These are phyloP conservation scores for Triplophysa siluroides DNA, from an alignment of 2,113 vertebrate genomes.

Conservation along the genomic window DNA sequence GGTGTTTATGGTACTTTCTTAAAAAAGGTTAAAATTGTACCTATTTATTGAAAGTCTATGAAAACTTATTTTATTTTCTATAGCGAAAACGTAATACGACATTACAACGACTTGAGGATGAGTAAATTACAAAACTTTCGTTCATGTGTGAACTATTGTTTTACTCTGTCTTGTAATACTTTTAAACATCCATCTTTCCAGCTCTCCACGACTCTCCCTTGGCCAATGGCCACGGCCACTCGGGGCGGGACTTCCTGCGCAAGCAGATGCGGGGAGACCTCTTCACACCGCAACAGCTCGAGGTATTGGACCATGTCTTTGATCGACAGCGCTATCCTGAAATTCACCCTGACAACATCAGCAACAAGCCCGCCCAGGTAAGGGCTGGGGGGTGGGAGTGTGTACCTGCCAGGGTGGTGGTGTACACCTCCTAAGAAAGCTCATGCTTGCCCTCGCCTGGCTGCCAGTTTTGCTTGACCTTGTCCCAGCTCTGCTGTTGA, in stretches of 20 bases:
- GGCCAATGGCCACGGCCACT: slow-evolving; percentile 92
- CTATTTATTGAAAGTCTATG: too few relatives aligned
- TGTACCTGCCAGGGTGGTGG: slow-evolving; percentile 57
- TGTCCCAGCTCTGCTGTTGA: slow-evolving; percentile 55
- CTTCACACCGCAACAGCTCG: slow-evolving; percentile 96
- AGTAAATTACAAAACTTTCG: too few relatives aligned
- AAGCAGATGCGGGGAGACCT: slow-evolving; percentile 99
- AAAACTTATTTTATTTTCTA: too few relatives aligned
- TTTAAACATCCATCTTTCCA: slow-evolving; percentile 56
- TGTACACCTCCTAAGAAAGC: slow-evolving; percentile 39
- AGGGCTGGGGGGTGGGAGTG: slow-evolving; percentile 63
- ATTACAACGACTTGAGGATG: too few relatives aligned
- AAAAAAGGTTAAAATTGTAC: too few relatives aligned
- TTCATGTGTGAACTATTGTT: too few relatives aligned
- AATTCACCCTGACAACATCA: slow-evolving; percentile 87
- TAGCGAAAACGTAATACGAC: too few relatives aligned
- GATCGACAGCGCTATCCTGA: slow-evolving; percentile 93
- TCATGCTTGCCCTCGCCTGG: slow-evolving; percentile 38
- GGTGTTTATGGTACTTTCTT: too few relatives aligned
- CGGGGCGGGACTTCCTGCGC: slow-evolving; percentile 96
- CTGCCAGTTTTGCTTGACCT: slow-evolving; percentile 65
- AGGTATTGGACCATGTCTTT: slow-evolving; percentile 97
- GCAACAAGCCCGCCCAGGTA: slow-evolving; percentile 86
- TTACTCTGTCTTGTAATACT: too few relatives aligned
- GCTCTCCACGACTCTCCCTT: slow-evolving; percentile 93